phyloP scores from a whole-genome alignment of 2,888 invertebrate species.

The Scaptodrosophila latifasciaeformis region DNA sequence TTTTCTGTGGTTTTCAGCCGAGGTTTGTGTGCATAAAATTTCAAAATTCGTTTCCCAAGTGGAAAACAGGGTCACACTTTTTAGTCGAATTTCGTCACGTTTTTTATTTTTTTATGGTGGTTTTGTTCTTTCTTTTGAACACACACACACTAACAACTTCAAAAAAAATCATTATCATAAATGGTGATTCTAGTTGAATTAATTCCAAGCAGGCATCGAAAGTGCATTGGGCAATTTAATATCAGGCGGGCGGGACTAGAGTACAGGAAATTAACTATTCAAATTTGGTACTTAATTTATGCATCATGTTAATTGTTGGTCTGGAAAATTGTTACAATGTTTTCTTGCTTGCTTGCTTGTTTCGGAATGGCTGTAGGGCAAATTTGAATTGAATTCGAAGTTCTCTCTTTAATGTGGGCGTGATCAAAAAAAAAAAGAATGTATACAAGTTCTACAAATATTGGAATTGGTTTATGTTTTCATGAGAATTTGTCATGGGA shows the following conservation, averaged over 20 bases:
- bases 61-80: conserved; percentile 44
- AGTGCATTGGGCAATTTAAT: too few species aligned
- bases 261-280: conserved; percentile 64
- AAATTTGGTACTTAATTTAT: conserved; percentile 50
- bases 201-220: too few species aligned
- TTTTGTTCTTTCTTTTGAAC: conserved; percentile 4
- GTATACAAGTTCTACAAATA: too few species aligned
- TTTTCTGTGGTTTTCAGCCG: conserved; percentile 25
- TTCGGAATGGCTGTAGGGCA: conserved; percentile 24
- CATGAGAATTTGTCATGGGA: conserved; percentile 27
- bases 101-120: conserved; percentile 44
- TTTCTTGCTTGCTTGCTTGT: conserved; percentile 15
- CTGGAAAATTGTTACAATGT: conserved; percentile 50
- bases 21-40: conserved; percentile 25
- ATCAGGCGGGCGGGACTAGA: not conserved
- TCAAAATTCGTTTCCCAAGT: not conserved
- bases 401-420: conserved; percentile 62
- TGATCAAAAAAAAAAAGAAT: conserved; percentile 32
- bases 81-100: conserved; percentile 59
- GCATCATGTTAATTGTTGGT: conserved; percentile 55
- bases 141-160: too few species aligned
- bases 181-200: conserved; percentile 47
- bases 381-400: conserved; percentile 18
- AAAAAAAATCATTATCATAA: too few species aligned
- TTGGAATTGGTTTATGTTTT: conserved; percentile 23